Base-by-base conservation (phyloP, 2,797 vertebrate genomes). In the Gadopsis marmoratus region DNA sequence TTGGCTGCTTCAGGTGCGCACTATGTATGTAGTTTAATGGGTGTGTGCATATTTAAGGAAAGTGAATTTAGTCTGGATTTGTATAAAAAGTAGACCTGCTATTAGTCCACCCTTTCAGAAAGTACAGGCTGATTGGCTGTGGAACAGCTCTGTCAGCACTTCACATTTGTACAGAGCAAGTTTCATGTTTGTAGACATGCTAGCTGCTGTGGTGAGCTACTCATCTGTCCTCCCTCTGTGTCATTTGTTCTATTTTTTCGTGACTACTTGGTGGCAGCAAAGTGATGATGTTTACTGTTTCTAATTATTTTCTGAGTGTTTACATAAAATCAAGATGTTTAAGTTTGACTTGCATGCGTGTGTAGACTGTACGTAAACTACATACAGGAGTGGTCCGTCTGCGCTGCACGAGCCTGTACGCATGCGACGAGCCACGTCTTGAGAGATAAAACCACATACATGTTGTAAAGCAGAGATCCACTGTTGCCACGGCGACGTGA, bases 11-110 rank as follows among this genome's bases (percentile, higher is more conserved):
- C 90, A 89, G 91, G 92, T 93, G 86, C 66, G 77, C 73, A 80
- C 71, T 43, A 76, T 74, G 82, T 80, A 73, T 83, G 87, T 79
- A 88, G 89, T 88, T 92, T 85, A 23, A 60, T 90, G 93, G 87
- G 89, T 74, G 92, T 91, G 92, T 93, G 89, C 55, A 4, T 88
- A 88, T 88, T 93, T 91, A 89, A 82, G 86, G 84, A 87, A 78
- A 89, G 85, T 76, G 71, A 89, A 93, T 93, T 93, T 84, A 93
- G 91, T 85, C 91, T 92, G 89, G 92, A 86, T 90, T 94, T 93
- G 91, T 90, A 90, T 84, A 90, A 85, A 89, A 91, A 84, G 91
- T 87, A 92, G 93, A 91, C 89, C 86, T 92, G 83, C 89, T 88
- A 93, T 95, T 95, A 94, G 81, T 85, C 68, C 75, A 65, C 82